Evolutionary conservation across 2,888 invertebrate genomes (phyloP), one percentile per base, ranked within the genome.

Genomic region (Mesorhabditis spiculigera): DNA sequence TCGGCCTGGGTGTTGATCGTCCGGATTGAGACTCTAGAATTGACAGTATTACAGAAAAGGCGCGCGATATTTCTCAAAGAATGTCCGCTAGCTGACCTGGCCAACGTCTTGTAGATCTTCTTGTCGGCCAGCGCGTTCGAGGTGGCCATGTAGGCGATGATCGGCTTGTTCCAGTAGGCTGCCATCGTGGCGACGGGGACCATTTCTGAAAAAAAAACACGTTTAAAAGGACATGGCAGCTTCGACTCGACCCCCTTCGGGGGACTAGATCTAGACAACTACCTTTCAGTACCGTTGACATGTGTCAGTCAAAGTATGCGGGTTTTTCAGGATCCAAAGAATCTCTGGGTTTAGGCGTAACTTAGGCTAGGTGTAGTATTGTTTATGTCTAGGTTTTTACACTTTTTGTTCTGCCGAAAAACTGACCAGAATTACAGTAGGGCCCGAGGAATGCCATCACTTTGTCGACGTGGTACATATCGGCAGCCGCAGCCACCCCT

Each of bases 61-160:
- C 28, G 28, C 28, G 28, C 28, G 28, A 28, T 28, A 28, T 28
- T 28, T 28, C 28, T 28, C 28, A 28, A 28, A 28, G 28, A 3
- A 28, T 28, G 28, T 50, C 58, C 8, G 58, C 58, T 10, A 50
- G n/a, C n/a, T 44, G 65, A 64, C 61, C 69, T 66, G 0, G 75
- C 71, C 43, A 84, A 71, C 3, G 84, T 84, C 70, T 81, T 80
- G 77, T 78, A 78, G 75, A 81, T 70, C 68, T 64, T 75, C n/a
- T 83, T 80, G 68, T 82, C 81, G 10, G 81, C 73, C 64, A 83
- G 79, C 44, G 78, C 75, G 16, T 77, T 72, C 6, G 77, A 68
- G 3, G 76, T 76, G 42, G 75, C 73, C 58, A 75, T 78, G 70
- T 79, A 79, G 5, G 75, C 75, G 50, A 79, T 72, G 45, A 79